These are phyloP conservation scores for Diuraphis noxia DNA, from an alignment of 1,140 invertebrate species.

Conservation along the genomic window DNA sequence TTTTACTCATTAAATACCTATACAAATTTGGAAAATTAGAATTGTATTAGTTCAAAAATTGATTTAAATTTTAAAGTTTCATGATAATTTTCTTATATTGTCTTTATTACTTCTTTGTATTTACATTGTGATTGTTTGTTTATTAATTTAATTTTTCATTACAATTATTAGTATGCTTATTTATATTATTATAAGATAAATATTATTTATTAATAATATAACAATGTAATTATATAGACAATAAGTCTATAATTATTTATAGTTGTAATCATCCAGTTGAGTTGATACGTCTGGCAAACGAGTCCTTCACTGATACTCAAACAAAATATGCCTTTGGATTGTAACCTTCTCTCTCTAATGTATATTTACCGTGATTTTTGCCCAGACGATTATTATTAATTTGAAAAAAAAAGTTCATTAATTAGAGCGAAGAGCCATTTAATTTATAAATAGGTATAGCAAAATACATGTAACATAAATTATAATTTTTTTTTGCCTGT, in stretches of 20 bases:
- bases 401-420: background rate
- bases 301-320: no score
- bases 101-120: no score
- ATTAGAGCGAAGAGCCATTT: background rate
- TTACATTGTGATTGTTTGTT: no score
- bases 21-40: background rate
- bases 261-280: no score
- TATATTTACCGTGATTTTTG: no score
- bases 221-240: background rate
- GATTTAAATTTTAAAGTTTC: background rate
- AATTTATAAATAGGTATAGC: background rate
- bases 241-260: no score
- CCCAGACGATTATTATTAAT: background rate
- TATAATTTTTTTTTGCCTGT: no score
- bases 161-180: background rate
- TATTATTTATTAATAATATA: background rate
- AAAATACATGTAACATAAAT: background rate
- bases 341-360: background rate
- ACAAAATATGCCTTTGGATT: background rate
- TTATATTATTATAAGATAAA: background rate
- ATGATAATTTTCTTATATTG: no score
- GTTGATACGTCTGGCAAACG: no score
- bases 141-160: background rate
- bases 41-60: background rate
- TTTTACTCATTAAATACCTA: no score